phyloP scores from a whole-genome alignment of 2,888 invertebrate genomes.

The Globia sparganii region DNA sequence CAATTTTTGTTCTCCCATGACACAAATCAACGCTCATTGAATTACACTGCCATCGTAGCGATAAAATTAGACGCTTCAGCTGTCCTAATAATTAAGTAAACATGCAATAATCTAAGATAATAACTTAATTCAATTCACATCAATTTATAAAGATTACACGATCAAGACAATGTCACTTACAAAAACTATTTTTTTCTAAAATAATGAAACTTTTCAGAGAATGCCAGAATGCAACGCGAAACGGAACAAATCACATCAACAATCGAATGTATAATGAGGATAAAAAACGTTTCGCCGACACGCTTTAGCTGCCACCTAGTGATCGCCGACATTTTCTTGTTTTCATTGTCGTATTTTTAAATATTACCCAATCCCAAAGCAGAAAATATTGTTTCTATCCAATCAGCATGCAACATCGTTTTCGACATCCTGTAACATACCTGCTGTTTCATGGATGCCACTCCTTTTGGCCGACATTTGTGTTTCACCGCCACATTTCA shows the following conservation, averaged over 20 bases:
- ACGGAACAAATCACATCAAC: constrained; percentile 84
- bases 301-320: constrained; percentile 74
- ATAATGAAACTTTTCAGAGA: constrained; percentile 75
- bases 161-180: constrained; percentile 80
- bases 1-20: constrained; percentile 49
- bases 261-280: constrained; percentile 83
- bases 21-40: constrained; percentile 72
- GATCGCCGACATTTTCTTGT: constrained; percentile 80
- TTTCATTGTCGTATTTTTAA: constrained; percentile 67
- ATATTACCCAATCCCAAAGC: constrained; percentile 65
- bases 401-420: constrained; percentile 58
- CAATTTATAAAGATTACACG: constrained; percentile 40
- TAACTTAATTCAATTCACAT: constrained; percentile 20
- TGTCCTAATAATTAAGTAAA: constrained; percentile 41
- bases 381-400: constrained; percentile 37
- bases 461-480: constrained; percentile 77
- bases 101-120: constrained; percentile 16
- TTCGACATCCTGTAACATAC: constrained; percentile 78
- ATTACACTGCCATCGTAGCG: constrained; percentile 63
- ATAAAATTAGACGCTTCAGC: constrained; percentile 67
- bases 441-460: constrained; percentile 72
- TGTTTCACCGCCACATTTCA: constrained; percentile 60
- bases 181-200: constrained; percentile 83
- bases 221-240: constrained; percentile 82
- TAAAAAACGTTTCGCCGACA: constrained; percentile 87